These are phyloP conservation scores for Eupeodes latifasciatus DNA, from an alignment of 2,888 invertebrate genomes.

Conservation along the genomic window DNA sequence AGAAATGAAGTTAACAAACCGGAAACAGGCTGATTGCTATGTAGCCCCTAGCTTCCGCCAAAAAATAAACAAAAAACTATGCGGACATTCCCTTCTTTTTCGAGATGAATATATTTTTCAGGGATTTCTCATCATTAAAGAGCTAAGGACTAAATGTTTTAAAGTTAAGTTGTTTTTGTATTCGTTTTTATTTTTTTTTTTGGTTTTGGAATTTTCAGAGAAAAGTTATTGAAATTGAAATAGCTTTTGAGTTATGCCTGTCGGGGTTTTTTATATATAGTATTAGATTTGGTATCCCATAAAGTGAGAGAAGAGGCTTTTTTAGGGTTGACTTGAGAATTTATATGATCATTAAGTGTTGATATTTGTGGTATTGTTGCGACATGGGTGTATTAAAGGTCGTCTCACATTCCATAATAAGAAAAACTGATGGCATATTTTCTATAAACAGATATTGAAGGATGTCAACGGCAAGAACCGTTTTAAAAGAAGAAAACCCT, in stretches of 20 bases:
- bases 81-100: slow-evolving; percentile 11
- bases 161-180: neutral
- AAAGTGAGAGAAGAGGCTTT: neutral
- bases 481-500: neutral
- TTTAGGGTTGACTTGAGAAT: slow-evolving; percentile 48
- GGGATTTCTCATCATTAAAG: slow-evolving; percentile 49
- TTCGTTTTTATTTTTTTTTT: neutral
- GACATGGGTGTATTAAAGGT: slow-evolving; percentile 33
- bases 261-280: neutral
- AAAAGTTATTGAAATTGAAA: slow-evolving; percentile 26
- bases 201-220: neutral
- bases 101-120: slow-evolving; percentile 36
- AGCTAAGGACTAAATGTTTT: slow-evolving; percentile 19
- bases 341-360: slow-evolving; percentile 66
- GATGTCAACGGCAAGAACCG: neutral
- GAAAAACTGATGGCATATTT: neutral
- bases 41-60: neutral
- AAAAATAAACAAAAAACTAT: slow-evolving; percentile 18
- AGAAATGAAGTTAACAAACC: slow-evolving; percentile 50
- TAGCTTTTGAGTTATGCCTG: slow-evolving; percentile 31
- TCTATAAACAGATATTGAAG: neutral
- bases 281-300: neutral
- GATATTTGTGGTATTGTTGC: slow-evolving; percentile 64
- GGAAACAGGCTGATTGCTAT: slow-evolving; percentile 42
- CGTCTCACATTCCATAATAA: slow-evolving; percentile 19